These are phyloP conservation scores for Whitmania pigra DNA, from an alignment of 1,140 invertebrate genomes.

Conservation along the genomic window DNA sequence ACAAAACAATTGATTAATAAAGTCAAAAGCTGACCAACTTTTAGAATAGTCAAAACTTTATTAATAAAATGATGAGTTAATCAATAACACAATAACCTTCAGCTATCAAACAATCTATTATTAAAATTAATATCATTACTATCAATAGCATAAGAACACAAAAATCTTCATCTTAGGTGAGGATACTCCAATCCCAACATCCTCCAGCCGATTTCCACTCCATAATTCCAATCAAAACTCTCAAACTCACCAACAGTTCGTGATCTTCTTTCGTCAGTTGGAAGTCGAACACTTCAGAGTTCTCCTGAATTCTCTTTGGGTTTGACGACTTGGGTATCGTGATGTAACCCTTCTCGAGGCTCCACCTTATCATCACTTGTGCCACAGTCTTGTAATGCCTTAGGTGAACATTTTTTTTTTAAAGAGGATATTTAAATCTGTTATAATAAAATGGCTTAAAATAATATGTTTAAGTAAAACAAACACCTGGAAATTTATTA, in stretches of 20 bases:
- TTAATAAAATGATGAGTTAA: neutral
- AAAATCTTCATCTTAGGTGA: no score
- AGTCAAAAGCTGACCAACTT: neutral
- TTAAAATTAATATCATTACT: neutral
- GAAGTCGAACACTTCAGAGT: constrained; percentile 30
- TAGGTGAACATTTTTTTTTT: neutral
- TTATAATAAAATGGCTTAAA: no score
- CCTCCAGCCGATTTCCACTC: neutral
- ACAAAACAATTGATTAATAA: neutral
- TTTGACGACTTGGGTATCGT: constrained; percentile 32
- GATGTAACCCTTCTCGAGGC: constrained; percentile 30
- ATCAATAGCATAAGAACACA: no score
- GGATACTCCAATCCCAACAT: no score
- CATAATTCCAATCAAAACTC: neutral
- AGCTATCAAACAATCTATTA: neutral
- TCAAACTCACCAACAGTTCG: constrained; percentile 16
- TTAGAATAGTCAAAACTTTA: neutral
- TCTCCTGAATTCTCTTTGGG: constrained; percentile 28
- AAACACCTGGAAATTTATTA: no score
- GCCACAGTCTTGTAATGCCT: constrained; percentile 28
- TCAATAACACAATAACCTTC: no score
- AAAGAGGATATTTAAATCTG: neutral
- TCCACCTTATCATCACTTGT: constrained; percentile 29
- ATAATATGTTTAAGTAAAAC: no score
- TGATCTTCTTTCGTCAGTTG: constrained; percentile 27